Evolutionary conservation across 2,888 invertebrate genomes (phyloP).

Genomic region (Globia sparganii): DNA sequence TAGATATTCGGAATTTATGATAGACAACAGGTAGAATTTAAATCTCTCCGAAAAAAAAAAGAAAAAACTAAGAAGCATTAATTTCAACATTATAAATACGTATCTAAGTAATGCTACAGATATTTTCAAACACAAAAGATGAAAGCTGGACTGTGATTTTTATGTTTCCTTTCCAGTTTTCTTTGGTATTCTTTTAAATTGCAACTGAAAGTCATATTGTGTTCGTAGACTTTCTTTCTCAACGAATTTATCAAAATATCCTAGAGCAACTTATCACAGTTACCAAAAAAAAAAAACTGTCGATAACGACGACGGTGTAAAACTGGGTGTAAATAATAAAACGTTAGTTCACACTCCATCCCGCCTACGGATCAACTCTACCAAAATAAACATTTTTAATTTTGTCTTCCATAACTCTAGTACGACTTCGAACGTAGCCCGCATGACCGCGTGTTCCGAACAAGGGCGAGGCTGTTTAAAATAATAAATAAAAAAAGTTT

Average conservation of each 20-base stretch:
- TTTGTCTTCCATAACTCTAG: slow-evolving; percentile 66
- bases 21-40: not conserved
- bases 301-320: slow-evolving; percentile 38
- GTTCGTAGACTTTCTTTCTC: slow-evolving; percentile 2
- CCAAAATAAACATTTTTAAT: slow-evolving; percentile 80
- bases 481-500: slow-evolving; percentile 42
- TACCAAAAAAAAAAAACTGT: slow-evolving; percentile 8
- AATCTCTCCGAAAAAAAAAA: not conserved
- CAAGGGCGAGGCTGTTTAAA: slow-evolving; percentile 40
- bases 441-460: slow-evolving; percentile 58
- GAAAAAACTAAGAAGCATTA: not conserved
- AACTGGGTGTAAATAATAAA: slow-evolving; percentile 64
- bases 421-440: slow-evolving; percentile 68
- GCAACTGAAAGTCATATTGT: slow-evolving; percentile 32
- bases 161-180: slow-evolving; percentile 28
- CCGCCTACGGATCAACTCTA: slow-evolving; percentile 74
- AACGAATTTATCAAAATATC: slow-evolving; percentile 2
- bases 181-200: slow-evolving; percentile 4
- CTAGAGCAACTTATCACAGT: too few species aligned
- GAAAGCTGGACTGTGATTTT: slow-evolving; percentile 29
- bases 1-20: not conserved
- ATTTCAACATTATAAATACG: slow-evolving; percentile 9
- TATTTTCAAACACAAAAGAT: slow-evolving; percentile 19
- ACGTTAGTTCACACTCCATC: slow-evolving; percentile 66
- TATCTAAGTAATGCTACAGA: not conserved